Base-by-base conservation (phyloP, 2,888 invertebrate genomes). In the Leucophenga montana region DNA sequence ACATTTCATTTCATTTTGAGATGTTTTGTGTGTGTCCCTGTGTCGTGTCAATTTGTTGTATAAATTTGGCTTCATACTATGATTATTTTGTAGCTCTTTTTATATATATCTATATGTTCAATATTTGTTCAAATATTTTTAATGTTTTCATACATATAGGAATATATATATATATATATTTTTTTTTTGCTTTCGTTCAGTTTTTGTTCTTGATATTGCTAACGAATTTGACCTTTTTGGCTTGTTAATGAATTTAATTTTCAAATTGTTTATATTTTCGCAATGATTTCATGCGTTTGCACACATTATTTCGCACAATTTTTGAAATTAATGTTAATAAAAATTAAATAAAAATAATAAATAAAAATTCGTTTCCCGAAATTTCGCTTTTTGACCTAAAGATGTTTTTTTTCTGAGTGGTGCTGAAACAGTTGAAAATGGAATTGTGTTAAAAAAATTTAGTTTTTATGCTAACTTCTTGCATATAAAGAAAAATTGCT, bases 301-400 rank as follows among this genome's bases (percentile, higher is more conserved):
- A 39, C 39, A 39, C 16, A 5, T 39, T 39, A 39, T 61, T 61
- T 61, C 44, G n/a, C 61, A 39, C 61, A 18, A 61, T 61, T 61
- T 33, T 33, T 39, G 61, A 61, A 61, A 33, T 61, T 61, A 61
- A 39, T 56, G 56, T 20, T 22, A 56, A 56, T 56, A 56, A 56
- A 56, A 56, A 22, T 14, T 22, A 18, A 27, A 22, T 39, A 11
- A 39, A 39, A 39, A 39, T 39, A 39, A 39, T 39, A 39, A 39
- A 39, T 39, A 39, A 39, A 11, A 39, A 39, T 39, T 3, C 9
- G 8, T 39, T 39, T 39, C 9, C 11, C 8, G 39, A 39, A 39
- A 39, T 39, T 39, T 39, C 8, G 39, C 39, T 39, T 11, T 39
- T 39, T 39, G 39, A 39, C 39, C 39, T 39, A 39, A 39, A 3